These are phyloP conservation scores for Varecia variegata DNA, from an alignment of 2,797 vertebrate genomes.

Conservation along the genomic window DNA sequence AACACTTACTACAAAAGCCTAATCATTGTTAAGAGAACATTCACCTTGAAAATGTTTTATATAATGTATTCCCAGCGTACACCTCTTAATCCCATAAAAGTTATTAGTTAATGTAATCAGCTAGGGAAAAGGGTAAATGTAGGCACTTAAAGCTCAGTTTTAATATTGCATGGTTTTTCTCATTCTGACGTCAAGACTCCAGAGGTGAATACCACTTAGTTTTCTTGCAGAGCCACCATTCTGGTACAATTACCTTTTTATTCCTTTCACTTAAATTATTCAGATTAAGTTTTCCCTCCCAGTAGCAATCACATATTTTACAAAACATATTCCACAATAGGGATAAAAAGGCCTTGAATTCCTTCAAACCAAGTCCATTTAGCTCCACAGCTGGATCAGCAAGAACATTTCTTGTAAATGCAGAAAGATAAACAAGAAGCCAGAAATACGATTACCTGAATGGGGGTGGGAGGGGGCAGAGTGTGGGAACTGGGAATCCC, in stretches of 20 bases:
- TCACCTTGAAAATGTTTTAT: conserved; percentile 59
- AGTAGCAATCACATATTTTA: conserved; percentile 15
- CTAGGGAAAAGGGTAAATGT: conserved; percentile 54
- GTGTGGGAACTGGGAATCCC: conserved; percentile 17
- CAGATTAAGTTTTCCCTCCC: conserved; percentile 4
- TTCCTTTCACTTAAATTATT: conserved; percentile 33
- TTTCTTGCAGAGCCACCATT: conserved; percentile 25
- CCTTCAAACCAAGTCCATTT: conserved; percentile 28
- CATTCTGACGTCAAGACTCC: conserved; percentile 22
- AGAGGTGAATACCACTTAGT: neutral
- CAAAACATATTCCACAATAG: conserved; percentile 33
- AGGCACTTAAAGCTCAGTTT: conserved; percentile 32
- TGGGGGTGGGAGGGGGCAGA: neutral
- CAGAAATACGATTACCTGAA: conserved; percentile 32
- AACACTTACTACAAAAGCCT: conserved; percentile 59
- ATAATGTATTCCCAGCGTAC: conserved; percentile 73
- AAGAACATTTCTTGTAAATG: conserved; percentile 10
- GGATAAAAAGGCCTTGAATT: conserved; percentile 48
- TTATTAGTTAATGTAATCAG: conserved; percentile 75
- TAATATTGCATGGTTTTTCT: neutral
- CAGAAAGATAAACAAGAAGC: conserved; percentile 48
- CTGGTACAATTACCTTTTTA: conserved; percentile 21
- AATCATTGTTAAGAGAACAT: conserved; percentile 55
- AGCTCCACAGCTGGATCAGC: conserved; percentile 13
- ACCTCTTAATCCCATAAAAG: conserved; percentile 69